Evolutionary conservation across 2,888 invertebrate genomes (phyloP).

Genomic region (Drosophila histrio): DNA sequence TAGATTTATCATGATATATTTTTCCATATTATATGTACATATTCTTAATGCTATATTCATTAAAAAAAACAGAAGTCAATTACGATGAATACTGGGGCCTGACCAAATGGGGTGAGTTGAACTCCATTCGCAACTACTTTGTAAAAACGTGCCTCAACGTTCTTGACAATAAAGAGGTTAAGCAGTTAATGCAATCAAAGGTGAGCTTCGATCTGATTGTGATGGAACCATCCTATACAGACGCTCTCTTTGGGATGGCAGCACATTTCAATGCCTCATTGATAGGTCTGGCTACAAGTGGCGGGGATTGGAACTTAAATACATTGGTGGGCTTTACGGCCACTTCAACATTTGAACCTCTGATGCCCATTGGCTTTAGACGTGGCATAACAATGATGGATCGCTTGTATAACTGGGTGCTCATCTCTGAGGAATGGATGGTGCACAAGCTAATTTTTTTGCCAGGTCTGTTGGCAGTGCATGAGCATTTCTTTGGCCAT

Average conservation of each 20-base stretch:
- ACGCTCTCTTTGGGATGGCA: constrained; percentile 79
- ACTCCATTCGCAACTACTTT: constrained; percentile 21
- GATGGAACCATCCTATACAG: constrained; percentile 75
- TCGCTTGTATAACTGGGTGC: constrained; percentile 76
- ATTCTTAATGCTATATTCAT: background rate
- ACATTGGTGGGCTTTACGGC: constrained; percentile 67
- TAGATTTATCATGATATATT: too few species aligned
- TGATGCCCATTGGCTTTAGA: constrained; percentile 55
- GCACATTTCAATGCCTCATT: constrained; percentile 74
- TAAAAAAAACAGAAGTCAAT: background rate
- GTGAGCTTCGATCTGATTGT: constrained; percentile 81
- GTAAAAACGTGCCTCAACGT: constrained; percentile 34
- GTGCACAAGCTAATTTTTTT: constrained; percentile 56
- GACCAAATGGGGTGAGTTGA: constrained; percentile 14
- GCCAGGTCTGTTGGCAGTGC: constrained; percentile 54
- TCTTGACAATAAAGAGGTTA: constrained; percentile 47
- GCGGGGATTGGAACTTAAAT: constrained; percentile 70
- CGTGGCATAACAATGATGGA: constrained; percentile 73
- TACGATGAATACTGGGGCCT: background rate
- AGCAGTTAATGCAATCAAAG: constrained; percentile 71
- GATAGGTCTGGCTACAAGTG: constrained; percentile 70
- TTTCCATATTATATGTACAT: too few species aligned
- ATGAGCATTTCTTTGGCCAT: constrained; percentile 61
- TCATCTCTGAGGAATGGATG: constrained; percentile 64
- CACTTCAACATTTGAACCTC: constrained; percentile 72